phyloP scores from a whole-genome alignment of 2,888 invertebrate species.

The Helleia helle region DNA sequence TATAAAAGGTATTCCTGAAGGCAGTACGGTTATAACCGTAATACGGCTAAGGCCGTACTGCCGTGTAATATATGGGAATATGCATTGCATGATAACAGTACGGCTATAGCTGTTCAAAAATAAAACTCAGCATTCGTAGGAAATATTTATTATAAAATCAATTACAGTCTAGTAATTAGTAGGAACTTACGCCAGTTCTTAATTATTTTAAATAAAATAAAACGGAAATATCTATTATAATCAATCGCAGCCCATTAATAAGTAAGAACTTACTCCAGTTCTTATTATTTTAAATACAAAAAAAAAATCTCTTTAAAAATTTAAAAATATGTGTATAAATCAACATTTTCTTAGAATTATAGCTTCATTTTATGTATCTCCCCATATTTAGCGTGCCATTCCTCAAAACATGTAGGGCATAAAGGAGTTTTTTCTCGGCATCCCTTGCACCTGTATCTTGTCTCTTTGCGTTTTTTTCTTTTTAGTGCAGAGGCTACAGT shows the following conservation, averaged over 20 bases:
- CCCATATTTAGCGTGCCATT: constrained; percentile 8
- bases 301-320: constrained; percentile 2
- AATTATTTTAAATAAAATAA: no score
- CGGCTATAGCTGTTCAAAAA: constrained; percentile 8
- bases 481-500: constrained; percentile 12
- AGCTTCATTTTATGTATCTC: constrained; percentile 5
- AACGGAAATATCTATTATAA: no score
- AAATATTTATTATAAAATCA: constrained; percentile 9
- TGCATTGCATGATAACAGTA: constrained; percentile 7
- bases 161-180: constrained; percentile 6
- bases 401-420: constrained; percentile 13
- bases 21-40: constrained; percentile 10
- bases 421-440: constrained; percentile 12
- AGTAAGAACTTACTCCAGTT: no score
- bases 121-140: constrained; percentile 5
- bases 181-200: neutral
- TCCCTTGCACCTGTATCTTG: constrained; percentile 14
- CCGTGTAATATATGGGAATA: constrained; percentile 5
- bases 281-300: constrained; percentile 6
- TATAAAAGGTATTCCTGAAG: constrained; percentile 5
- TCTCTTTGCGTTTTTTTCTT: constrained; percentile 13
- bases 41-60: constrained; percentile 9
- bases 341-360: constrained; percentile 5
- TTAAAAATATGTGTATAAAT: constrained; percentile 1
- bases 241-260: no score